Conservation (phyloP, 2,888 invertebrate genomes). For the Stomorhina lunata region DNA sequence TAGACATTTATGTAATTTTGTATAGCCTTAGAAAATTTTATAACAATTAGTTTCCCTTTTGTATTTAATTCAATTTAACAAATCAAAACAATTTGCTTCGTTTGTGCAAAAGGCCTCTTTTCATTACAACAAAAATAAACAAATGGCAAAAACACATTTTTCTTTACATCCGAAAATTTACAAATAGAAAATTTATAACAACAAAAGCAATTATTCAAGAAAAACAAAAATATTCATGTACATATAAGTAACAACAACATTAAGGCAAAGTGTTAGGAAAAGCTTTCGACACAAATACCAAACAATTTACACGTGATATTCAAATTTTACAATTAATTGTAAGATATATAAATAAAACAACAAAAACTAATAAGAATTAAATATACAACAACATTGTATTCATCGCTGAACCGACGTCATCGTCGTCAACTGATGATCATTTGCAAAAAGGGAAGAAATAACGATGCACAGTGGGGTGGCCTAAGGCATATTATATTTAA, state of each 20-base stretch:
- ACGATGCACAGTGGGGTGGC: not conserved
- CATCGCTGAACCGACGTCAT: not conserved
- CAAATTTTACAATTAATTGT: not conserved
- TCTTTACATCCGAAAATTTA: too few relatives aligned
- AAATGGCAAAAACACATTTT: too few relatives aligned
- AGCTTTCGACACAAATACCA: not conserved
- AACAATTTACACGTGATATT: slow-evolving; percentile 2
- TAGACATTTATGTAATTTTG: too few relatives aligned
- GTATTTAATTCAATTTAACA: too few relatives aligned
- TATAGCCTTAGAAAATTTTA: too few relatives aligned
- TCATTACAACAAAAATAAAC: too few relatives aligned
- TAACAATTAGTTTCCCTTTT: too few relatives aligned
- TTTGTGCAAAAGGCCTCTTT: too few relatives aligned
- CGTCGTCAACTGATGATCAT: not conserved
- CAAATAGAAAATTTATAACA: too few relatives aligned
- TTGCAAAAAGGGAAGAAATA: not conserved
- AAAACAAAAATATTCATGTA: not conserved
- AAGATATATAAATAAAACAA: not conserved
- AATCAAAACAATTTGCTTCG: too few relatives aligned
- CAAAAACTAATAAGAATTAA: not conserved
- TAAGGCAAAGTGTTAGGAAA: not conserved
- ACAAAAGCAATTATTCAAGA: not conserved
- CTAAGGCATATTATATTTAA: too few relatives aligned
- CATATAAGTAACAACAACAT: not conserved
- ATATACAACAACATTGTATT: slow-evolving; percentile 7